Evolutionary conservation across 2,113 vertebrate genomes (phyloP).

Genomic region (Cebidichthys violaceus): DNA sequence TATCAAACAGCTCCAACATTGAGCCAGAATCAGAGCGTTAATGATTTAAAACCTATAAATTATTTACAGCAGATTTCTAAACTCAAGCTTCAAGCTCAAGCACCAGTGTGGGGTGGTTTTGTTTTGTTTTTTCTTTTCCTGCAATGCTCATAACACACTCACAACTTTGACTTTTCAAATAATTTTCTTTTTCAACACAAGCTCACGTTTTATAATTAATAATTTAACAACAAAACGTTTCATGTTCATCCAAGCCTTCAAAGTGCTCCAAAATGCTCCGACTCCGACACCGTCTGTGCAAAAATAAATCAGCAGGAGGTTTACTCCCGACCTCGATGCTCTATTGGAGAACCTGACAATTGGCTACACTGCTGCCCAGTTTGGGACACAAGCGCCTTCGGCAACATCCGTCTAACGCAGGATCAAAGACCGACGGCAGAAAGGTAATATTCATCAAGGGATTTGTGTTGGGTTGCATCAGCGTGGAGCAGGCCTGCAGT

Average conservation of each 20-base stretch:
- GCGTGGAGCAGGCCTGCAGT: not conserved
- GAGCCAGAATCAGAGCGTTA: slow-evolving; percentile 31
- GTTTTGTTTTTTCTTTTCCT: too few species aligned
- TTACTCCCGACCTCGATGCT: not conserved
- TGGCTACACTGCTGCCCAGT: not conserved
- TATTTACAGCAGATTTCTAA: not conserved
- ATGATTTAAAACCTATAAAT: slow-evolving; percentile 21
- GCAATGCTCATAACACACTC: not conserved
- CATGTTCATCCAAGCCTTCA: not conserved
- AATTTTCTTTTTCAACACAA: too few species aligned
- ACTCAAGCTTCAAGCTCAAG: not conserved
- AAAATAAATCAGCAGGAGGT: not conserved
- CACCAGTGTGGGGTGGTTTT: too few species aligned
- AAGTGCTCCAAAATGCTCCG: not conserved
- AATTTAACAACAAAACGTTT: not conserved
- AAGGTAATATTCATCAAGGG: not conserved
- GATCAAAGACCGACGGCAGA: not conserved
- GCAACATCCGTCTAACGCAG: not conserved
- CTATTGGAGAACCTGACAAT: not conserved
- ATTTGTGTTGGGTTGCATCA: slow-evolving; percentile 20
- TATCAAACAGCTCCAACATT: slow-evolving; percentile 4
- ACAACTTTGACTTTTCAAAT: not conserved
- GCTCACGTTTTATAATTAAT: not conserved
- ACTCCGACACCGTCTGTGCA: not conserved
- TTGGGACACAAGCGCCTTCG: not conserved